Conservation (phyloP, 1,140 invertebrate genomes). For the Nymphalis io region DNA sequence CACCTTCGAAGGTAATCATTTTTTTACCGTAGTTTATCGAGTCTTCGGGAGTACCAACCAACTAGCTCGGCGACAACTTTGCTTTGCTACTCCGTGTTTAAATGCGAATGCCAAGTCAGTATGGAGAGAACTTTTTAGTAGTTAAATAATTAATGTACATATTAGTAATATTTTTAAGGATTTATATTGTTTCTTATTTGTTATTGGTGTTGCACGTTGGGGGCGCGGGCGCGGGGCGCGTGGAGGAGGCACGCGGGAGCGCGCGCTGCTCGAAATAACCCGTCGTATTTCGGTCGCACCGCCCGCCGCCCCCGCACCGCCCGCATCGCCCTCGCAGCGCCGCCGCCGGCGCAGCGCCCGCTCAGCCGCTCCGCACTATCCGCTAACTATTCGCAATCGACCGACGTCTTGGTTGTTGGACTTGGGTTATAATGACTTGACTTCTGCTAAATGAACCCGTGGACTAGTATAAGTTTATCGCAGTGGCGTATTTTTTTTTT, state of each 20-base stretch:
- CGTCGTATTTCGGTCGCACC: conserved; percentile 72
- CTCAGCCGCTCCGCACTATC: conserved; percentile 81
- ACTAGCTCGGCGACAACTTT: too few species aligned
- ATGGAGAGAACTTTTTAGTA: too few species aligned
- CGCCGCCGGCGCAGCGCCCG: conserved; percentile 54
- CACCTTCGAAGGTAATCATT: too few species aligned
- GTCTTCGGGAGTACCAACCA: too few species aligned
- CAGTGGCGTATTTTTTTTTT: conserved; percentile 71
- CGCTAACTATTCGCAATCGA: conserved; percentile 92
- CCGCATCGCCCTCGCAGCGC: conserved; percentile 1
- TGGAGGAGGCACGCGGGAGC: conserved; percentile 53
- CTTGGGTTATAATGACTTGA: conserved; percentile 92
- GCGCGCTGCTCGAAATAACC: conserved; percentile 71
- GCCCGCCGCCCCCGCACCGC: conserved; percentile 54
- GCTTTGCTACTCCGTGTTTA: too few species aligned
- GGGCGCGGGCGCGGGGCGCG: conserved; percentile 11
- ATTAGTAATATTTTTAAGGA: neutral
- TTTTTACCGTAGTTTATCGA: too few species aligned
- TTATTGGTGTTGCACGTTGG: neutral
- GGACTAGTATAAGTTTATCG: conserved; percentile 79
- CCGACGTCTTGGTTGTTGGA: conserved; percentile 92
- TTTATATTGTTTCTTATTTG: neutral
- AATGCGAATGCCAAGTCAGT: too few species aligned
- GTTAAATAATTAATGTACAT: too few species aligned
- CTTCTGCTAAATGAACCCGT: conserved; percentile 87